phyloP scores from a whole-genome alignment of 2,113 vertebrate species.

The Odocoileus hemionus region DNA sequence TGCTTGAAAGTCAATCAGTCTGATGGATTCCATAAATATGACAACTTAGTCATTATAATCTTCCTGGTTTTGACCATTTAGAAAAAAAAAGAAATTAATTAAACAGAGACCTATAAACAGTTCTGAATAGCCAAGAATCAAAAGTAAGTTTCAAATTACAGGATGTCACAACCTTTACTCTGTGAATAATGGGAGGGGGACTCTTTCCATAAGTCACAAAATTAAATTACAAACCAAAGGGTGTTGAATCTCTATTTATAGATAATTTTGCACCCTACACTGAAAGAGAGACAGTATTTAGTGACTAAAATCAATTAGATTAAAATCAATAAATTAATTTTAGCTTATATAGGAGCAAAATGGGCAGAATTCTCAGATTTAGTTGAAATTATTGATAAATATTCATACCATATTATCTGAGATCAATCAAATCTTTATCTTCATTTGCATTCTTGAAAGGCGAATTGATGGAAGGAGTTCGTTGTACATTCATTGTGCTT shows the following conservation, averaged over 20 bases:
- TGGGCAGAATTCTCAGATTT: not conserved
- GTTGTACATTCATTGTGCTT: not conserved
- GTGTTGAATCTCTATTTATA: not conserved
- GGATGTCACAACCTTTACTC: not conserved
- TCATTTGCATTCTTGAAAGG: not conserved
- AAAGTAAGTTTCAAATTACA: not conserved
- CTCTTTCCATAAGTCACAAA: not conserved
- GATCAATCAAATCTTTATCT: not conserved
- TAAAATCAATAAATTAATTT: not conserved
- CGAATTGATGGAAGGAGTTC: not conserved
- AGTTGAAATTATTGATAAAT: not conserved
- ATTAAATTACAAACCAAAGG: not conserved
- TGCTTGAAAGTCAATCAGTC: not conserved
- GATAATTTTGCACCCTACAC: not conserved
- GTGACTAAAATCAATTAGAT: not conserved
- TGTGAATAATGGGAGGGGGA: not conserved
- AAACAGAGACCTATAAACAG: not conserved
- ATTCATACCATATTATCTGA: not conserved
- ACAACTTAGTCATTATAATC: not conserved
- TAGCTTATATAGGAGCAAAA: not conserved
- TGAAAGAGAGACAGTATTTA: not conserved
- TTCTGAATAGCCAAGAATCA: not conserved
- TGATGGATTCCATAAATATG: not conserved
- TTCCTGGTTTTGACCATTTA: not conserved
- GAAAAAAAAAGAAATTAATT: conserved; percentile 2